Evolutionary conservation across 2,113 vertebrate species (phyloP).

Genomic region (Oenanthe oenanthe): DNA sequence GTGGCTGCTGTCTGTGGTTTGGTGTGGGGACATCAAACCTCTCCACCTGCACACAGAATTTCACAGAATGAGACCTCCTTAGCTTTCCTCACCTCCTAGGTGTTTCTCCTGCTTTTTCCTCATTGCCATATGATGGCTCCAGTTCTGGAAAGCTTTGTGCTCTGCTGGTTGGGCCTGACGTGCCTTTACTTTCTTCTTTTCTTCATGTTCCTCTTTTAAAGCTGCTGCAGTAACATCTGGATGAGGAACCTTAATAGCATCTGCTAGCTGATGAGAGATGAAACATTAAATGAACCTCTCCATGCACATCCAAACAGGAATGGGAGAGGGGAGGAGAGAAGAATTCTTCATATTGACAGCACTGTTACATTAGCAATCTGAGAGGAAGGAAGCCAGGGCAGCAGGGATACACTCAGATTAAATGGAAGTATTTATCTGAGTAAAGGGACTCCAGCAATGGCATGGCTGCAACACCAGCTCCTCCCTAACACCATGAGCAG

Average conservation of each 20-base stretch:
- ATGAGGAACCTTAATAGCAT: conserved; percentile 53
- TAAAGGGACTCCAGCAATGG: not conserved
- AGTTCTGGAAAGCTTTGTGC: conserved; percentile 83
- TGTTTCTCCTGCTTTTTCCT: conserved; percentile 80
- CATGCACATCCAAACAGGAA: not conserved
- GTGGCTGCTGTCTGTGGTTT: not conserved
- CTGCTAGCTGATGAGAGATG: conserved; percentile 71
- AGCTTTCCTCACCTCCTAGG: conserved; percentile 80
- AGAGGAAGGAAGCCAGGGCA: not conserved
- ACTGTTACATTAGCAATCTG: not conserved
- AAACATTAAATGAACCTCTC: not conserved
- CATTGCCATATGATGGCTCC: conserved; percentile 79
- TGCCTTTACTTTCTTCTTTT: not conserved
- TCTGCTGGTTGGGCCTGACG: conserved; percentile 28
- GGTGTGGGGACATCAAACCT: not conserved
- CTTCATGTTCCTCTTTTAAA: not conserved
- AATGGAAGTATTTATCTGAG: not conserved
- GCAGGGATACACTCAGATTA: not conserved
- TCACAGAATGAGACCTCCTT: not conserved
- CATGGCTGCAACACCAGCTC: not conserved
- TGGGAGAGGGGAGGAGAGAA: not conserved
- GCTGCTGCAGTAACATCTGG: not conserved
- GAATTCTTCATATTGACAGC: not conserved
- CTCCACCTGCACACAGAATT: not conserved
- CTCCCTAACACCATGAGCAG: not conserved